phyloP scores from a whole-genome alignment of 2,113 vertebrate species.

The Pachypanchax playfairii region DNA sequence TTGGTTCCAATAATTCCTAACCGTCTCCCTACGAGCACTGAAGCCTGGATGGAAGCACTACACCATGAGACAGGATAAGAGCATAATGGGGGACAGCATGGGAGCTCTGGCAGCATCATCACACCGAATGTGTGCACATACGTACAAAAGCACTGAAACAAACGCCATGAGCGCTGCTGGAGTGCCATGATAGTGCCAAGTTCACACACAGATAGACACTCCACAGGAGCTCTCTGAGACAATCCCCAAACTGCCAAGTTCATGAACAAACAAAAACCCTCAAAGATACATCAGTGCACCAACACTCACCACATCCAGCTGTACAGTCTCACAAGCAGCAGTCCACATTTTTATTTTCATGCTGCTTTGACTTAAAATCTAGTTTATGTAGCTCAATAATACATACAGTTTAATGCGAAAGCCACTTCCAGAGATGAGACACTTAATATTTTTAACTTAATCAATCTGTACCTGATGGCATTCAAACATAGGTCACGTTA shows the following conservation, averaged over 20 bases:
- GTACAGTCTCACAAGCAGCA: background rate
- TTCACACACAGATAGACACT: slow-evolving; percentile 26
- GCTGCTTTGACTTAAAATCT: background rate
- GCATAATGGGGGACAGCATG: slow-evolving; percentile 68
- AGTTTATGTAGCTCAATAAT: too few species aligned
- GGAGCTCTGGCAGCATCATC: slow-evolving; percentile 61
- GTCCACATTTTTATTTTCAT: slow-evolving; percentile 4
- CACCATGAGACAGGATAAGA: slow-evolving; percentile 71
- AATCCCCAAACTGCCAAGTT: slow-evolving; percentile 45
- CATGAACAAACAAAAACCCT: slow-evolving; percentile 14
- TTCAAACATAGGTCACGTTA: too few species aligned
- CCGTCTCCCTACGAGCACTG: slow-evolving; percentile 51
- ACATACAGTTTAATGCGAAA: background rate
- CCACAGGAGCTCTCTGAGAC: slow-evolving; percentile 43
- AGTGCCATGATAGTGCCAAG: slow-evolving; percentile 42
- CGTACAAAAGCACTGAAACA: slow-evolving; percentile 23
- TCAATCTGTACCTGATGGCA: background rate
- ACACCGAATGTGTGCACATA: slow-evolving; percentile 33
- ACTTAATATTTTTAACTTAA: background rate
- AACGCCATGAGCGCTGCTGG: slow-evolving; percentile 39
- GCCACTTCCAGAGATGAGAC: background rate
- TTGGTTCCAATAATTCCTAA: slow-evolving; percentile 63
- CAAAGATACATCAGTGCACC: slow-evolving; percentile 22
- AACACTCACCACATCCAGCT: slow-evolving; percentile 10
- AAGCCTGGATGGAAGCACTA: slow-evolving; percentile 59